Percentiles rank a stretch among this genome's conserved stretches.
Conservation (phyloP, 2,888 invertebrate genomes). For the Aspidiotus destructor region DNA sequence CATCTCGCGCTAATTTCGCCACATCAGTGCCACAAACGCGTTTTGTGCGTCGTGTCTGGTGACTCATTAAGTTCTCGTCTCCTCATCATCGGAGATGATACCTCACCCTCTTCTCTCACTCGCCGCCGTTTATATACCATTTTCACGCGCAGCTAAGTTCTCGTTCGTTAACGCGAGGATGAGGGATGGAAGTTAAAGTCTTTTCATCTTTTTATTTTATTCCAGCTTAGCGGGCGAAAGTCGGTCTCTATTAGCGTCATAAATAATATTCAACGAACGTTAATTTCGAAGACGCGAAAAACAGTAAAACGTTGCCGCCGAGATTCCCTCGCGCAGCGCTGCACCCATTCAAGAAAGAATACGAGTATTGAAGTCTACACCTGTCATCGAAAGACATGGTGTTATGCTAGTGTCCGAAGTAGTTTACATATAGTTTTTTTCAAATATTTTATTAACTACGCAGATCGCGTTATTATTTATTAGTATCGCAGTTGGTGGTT, state of each 20-base stretch:
- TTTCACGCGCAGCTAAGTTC: background rate
- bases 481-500: too few relatives aligned
- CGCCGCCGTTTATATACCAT: background rate
- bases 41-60: background rate
- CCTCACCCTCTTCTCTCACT: background rate
- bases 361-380: background rate
- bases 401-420: too few relatives aligned
- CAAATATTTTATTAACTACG: too few relatives aligned
- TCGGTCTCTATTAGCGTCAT: background rate
- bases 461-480: too few relatives aligned
- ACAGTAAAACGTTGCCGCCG: too few relatives aligned
- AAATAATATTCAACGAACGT: background rate
- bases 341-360: background rate
- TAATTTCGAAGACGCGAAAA: background rate
- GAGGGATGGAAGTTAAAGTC: background rate
- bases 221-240: background rate
- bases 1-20: slow-evolving; percentile 1
- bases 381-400: background rate
- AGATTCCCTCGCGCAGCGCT: too few relatives aligned
- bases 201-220: background rate
- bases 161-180: background rate
- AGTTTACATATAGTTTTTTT: too few relatives aligned
- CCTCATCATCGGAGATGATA: too few relatives aligned
- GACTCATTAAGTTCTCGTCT: slow-evolving; percentile 26
- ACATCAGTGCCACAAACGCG: slow-evolving; percentile 27